A percentile compares a stretch with the other conserved stretches of the same genome.
These are phyloP conservation scores for Andrena hattorfiana DNA, from an alignment of 2,888 invertebrate species.

Conservation along the genomic window DNA sequence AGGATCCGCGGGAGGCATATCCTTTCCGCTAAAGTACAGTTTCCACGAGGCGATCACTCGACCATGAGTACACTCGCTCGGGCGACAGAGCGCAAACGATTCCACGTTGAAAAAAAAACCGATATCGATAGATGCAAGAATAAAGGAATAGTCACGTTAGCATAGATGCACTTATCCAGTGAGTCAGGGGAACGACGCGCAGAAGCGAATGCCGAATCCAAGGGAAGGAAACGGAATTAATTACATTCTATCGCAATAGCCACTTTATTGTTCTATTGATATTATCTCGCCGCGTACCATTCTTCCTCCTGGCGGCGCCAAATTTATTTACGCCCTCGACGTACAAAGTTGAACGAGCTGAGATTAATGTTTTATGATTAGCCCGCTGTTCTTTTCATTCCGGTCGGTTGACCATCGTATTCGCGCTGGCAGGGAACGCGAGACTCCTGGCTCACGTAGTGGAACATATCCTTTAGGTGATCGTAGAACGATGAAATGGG, in stretches of 20 bases:
- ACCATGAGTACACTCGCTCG: background rate
- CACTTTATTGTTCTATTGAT: background rate
- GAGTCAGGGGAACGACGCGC: constrained; percentile 62
- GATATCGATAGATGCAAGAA: constrained; percentile 51
- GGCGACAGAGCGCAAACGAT: constrained; percentile 41
- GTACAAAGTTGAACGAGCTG: background rate
- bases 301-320: background rate
- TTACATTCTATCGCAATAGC: background rate
- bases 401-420: background rate
- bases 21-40: background rate
- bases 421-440: background rate
- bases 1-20: constrained; percentile 79
- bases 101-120: constrained; percentile 44
- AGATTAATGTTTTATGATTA: background rate
- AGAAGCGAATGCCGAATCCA: constrained; percentile 43
- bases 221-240: constrained; percentile 6
- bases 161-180: constrained; percentile 53
- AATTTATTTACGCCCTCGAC: background rate
- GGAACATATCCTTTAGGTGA: constrained; percentile 66
- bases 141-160: constrained; percentile 62
- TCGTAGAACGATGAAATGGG: constrained; percentile 59
- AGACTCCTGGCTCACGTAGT: constrained; percentile 60
- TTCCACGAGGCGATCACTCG: background rate
- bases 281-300: background rate
- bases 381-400: background rate